Conservation (phyloP, 2,797 vertebrate species). For the Tragopan temminckii region DNA sequence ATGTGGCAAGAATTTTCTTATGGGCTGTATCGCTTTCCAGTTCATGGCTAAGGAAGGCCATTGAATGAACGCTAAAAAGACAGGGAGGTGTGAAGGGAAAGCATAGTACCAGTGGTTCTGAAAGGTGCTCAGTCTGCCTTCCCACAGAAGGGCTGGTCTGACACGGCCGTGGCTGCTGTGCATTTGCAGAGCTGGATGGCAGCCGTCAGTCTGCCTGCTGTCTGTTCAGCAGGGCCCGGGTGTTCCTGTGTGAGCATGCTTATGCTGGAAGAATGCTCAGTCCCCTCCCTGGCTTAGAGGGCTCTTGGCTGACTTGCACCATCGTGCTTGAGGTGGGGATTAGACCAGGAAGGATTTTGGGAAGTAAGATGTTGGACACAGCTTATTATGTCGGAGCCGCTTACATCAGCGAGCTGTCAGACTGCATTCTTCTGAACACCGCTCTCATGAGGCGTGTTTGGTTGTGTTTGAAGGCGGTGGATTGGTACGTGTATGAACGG, state of each 20-base stretch:
- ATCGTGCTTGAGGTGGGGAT: not conserved
- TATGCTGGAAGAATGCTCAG: not conserved
- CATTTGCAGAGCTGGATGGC: not conserved
- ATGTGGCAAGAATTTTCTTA: not conserved
- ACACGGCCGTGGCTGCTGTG: fast-evolving
- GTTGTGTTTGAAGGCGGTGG: not conserved
- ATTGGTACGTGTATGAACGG: not conserved
- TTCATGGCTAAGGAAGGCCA: not conserved
- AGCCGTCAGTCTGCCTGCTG: not conserved
- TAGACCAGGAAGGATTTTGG: not conserved
- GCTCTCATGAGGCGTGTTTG: not conserved
- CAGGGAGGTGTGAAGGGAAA: not conserved
- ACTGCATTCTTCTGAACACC: not conserved
- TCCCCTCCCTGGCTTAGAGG: slow-evolving; percentile 31
- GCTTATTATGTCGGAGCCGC: not conserved
- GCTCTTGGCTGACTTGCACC: not conserved
- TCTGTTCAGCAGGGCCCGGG: not conserved
- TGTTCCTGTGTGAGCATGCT: not conserved
- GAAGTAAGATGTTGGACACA: not conserved
- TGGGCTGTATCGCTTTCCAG: not conserved
- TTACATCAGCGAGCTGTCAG: not conserved
- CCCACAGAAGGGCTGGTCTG: not conserved
- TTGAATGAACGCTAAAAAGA: not conserved
- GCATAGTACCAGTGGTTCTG: not conserved
- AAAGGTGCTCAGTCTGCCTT: not conserved